Conservation (phyloP, 2,113 vertebrate species). For the Lagopus muta region DNA sequence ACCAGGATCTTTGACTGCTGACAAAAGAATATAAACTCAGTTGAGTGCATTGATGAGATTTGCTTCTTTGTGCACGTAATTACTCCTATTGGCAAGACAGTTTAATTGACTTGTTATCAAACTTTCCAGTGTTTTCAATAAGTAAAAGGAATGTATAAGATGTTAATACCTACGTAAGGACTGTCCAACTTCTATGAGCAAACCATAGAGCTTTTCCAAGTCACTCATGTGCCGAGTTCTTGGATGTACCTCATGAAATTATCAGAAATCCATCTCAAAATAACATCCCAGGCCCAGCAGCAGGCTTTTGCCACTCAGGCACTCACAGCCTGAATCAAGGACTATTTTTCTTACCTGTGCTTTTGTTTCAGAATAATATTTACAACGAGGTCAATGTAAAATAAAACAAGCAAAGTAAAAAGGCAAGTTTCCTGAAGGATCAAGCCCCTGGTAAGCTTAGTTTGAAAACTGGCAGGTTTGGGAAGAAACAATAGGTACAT, state of each 20-base stretch:
- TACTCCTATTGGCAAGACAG: not conserved
- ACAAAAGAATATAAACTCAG: not conserved
- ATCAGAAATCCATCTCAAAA: not conserved
- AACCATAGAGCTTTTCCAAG: not conserved
- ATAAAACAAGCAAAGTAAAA: not conserved
- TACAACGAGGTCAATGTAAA: not conserved
- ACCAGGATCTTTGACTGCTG: not conserved
- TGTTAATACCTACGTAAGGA: accelerated
- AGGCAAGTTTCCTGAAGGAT: not conserved
- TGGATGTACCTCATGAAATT: not conserved
- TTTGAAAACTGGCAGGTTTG: not conserved
- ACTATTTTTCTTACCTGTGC: not conserved
- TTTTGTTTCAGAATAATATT: not conserved
- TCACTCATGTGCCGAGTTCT: not conserved
- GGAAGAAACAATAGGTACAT: not conserved
- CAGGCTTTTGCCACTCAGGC: not conserved
- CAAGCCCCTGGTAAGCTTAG: not conserved
- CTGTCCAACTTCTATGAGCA: not conserved
- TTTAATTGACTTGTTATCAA: not conserved
- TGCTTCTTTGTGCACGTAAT: not conserved
- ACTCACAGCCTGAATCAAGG: too few species aligned
- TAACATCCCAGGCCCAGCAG: not conserved
- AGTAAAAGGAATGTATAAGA: not conserved
- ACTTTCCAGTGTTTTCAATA: not conserved
- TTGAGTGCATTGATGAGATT: not conserved